Percentiles rank a stretch among this genome's conserved stretches.
phyloP scores from a whole-genome alignment of 2,797 vertebrate genomes.

The Etheostoma perlongum region DNA sequence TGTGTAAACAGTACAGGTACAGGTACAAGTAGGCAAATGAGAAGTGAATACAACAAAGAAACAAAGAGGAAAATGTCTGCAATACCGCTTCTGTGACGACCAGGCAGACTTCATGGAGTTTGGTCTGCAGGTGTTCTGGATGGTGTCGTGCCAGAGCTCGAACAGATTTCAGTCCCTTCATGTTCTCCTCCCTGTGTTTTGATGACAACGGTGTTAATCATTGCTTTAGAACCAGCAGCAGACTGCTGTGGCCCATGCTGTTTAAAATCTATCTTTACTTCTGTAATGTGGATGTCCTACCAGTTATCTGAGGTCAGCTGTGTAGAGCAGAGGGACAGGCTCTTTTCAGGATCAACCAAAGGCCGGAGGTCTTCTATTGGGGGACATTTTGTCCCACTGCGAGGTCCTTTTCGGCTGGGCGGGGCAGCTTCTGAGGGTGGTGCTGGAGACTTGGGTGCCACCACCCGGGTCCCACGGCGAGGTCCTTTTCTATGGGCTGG shows the following conservation, averaged over 20 bases:
- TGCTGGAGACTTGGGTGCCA: background rate
- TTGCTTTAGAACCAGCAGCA: background rate
- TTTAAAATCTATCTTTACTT: background rate
- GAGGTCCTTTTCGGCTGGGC: background rate
- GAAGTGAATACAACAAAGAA: no score
- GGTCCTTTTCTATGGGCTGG: background rate
- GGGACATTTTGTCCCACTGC: background rate
- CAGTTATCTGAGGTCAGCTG: slow-evolving; percentile 82
- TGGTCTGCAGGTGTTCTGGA: slow-evolving; percentile 66
- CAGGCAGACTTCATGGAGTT: no score
- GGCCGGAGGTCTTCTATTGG: slow-evolving; percentile 51
- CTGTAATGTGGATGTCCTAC: slow-evolving; percentile 63
- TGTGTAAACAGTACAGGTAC: no score
- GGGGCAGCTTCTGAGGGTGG: background rate
- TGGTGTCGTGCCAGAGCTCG: slow-evolving; percentile 84
- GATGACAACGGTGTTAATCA: background rate
- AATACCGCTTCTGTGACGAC: no score
- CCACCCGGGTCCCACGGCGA: background rate
- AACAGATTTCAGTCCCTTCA: slow-evolving; percentile 82
- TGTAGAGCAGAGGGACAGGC: slow-evolving; percentile 72
- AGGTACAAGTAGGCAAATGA: no score
- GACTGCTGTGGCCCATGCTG: no score
- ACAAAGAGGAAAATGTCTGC: no score
- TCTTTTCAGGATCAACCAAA: slow-evolving; percentile 75
- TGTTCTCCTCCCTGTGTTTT: slow-evolving; percentile 85